These are phyloP conservation scores for Scopus umbretta DNA, from an alignment of 2,113 vertebrate genomes.

Conservation along the genomic window DNA sequence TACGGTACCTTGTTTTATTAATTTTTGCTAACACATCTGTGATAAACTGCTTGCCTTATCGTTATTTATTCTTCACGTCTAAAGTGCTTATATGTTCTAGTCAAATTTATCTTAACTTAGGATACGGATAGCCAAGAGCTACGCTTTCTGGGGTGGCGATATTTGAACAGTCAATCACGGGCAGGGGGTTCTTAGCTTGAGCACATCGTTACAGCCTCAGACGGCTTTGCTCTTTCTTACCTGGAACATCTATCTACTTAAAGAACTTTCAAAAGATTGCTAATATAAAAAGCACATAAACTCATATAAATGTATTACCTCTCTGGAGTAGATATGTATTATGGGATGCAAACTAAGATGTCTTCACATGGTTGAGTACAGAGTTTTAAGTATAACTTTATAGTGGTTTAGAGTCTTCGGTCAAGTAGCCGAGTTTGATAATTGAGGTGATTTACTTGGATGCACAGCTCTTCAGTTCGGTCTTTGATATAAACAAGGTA, in stretches of 20 bases:
- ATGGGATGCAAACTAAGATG: neutral
- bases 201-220: fast-evolving
- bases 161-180: fast-evolving
- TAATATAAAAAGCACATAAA: neutral
- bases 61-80: neutral
- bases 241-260: neutral
- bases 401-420: neutral
- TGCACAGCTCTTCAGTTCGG: neutral
- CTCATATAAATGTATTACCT: fast-evolving
- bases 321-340: neutral
- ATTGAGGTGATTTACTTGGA: neutral
- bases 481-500: neutral
- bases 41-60: neutral
- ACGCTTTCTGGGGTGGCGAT: neutral
- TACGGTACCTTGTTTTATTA: neutral
- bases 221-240: neutral
- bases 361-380: neutral
- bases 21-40: neutral
- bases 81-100: neutral
- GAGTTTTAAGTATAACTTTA: neutral
- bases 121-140: neutral
- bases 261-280: neutral
- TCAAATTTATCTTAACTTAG: fast-evolving
- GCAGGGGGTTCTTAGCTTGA: neutral
- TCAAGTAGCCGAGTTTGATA: neutral